Evolutionary conservation across 2,888 invertebrate genomes (phyloP), one percentile per base, ranked within the genome.

Genomic region (Lepetodrilus schrolli): DNA sequence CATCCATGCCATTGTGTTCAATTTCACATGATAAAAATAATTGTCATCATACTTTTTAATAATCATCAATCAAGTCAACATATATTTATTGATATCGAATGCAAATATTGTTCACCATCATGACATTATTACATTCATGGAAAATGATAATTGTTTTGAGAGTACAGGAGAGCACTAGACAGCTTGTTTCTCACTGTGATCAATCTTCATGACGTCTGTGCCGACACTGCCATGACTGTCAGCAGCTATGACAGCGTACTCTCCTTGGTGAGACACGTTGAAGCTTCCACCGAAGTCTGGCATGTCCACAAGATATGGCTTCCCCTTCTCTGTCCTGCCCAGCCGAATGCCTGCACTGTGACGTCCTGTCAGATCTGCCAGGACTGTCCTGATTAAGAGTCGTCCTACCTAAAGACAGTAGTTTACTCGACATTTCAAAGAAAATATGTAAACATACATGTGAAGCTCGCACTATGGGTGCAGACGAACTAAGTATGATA

Each of bases 231-330:
- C 49, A 2, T 78, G 70, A n/a, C 73, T 51, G 58, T 91, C 89
- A 2, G 91, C 90, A 8, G 91, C 96, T 37, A 98, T 91, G 23
- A 98, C 95, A 4, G 95, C 94, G 90, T 93, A 95, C 79, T 94
- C 93, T 2, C 96, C 97, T 87, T 97, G 96, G 91, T 98, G 98
- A 0, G 97, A 97, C 0, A 98, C 93, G 92, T 98, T 98, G 89
- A 98, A 97, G 85, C 92, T 93, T 7, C 93, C 84, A 4, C 76
- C 73, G 10, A 72, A 68, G 4, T 73, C 49, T 0, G 74, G 71
- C 4, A 79, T 38, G 51, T 84, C 87, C n/a, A 74, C 58, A n/a
- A 86, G 74, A 76, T 80, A 87, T 0, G 91, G 91, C 73, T 90
- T 91, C n/a, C 91, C 91, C 80, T 89, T 89, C 4, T 89, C 88